Percentiles rank a stretch among this genome's conserved stretches.
phyloP scores from a whole-genome alignment of 2,888 invertebrate species.

The Cynaeus angustus region DNA sequence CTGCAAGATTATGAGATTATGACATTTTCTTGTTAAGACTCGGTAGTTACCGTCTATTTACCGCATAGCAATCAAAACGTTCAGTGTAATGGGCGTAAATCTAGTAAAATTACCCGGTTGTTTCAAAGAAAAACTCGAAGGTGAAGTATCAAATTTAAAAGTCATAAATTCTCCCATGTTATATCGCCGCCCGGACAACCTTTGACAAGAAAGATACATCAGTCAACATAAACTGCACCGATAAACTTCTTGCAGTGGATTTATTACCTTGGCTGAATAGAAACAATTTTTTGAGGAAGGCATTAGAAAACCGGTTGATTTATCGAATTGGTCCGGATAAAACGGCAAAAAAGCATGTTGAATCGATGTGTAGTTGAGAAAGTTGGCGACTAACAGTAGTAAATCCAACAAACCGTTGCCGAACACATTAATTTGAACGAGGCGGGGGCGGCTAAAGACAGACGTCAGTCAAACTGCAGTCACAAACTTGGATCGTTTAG shows the following conservation, averaged over 20 bases:
- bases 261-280: slow-evolving; percentile 32
- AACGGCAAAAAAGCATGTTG: slow-evolving; percentile 44
- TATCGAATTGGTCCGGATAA: slow-evolving; percentile 43
- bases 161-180: slow-evolving; percentile 25
- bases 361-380: slow-evolving; percentile 47
- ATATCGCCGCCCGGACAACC: slow-evolving; percentile 22
- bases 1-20: slow-evolving; percentile 4
- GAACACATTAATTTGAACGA: slow-evolving; percentile 47
- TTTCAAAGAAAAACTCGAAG: slow-evolving; percentile 1
- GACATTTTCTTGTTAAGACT: slow-evolving; percentile 8
- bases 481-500: slow-evolving; percentile 44
- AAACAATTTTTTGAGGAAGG: slow-evolving; percentile 38
- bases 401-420: slow-evolving; percentile 49
- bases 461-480: slow-evolving; percentile 48
- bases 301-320: slow-evolving; percentile 41
- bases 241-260: slow-evolving; percentile 43
- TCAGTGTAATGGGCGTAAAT: background rate
- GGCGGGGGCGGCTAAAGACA: slow-evolving; percentile 34
- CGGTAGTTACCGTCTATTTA: slow-evolving; percentile 1
- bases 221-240: slow-evolving; percentile 43
- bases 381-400: slow-evolving; percentile 48
- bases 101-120: no score
- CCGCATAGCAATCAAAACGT: background rate
- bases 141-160: slow-evolving; percentile 32
- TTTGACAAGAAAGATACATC: slow-evolving; percentile 28